These are phyloP conservation scores for Xiphophorus birchmanni DNA, from an alignment of 2,797 vertebrate species.

Conservation along the genomic window DNA sequence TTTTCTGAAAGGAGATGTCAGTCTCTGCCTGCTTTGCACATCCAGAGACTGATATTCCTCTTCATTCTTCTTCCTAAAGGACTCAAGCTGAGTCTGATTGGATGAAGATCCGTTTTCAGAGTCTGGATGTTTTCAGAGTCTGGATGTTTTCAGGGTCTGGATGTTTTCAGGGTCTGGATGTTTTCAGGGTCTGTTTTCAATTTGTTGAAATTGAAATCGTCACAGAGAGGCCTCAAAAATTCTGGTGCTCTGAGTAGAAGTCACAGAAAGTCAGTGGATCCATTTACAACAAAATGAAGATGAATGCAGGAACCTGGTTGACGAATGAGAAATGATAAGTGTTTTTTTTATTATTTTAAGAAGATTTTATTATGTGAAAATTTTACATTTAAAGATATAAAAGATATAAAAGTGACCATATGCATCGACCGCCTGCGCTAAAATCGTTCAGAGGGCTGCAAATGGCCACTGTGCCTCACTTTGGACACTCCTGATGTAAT, in stretches of 20 bases:
- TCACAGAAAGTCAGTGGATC: neutral
- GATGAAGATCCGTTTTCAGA: neutral
- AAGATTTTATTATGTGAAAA: no score
- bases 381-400: neutral
- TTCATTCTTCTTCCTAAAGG: neutral
- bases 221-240: neutral
- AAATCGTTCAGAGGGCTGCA: neutral
- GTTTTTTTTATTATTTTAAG: neutral
- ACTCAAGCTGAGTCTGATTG: neutral
- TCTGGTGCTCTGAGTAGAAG: neutral
- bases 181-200: no score
- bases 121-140: neutral
- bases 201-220: neutral
- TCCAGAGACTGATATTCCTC: neutral
- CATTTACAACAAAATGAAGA: neutral
- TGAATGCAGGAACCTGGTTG: neutral
- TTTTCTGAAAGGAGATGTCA: neutral
- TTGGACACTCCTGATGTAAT: neutral
- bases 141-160: no score
- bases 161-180: neutral
- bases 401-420: neutral
- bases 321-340: neutral
- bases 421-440: no score
- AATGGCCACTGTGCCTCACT: neutral
- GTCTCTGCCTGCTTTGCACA: neutral